Percentiles rank a stretch among this genome's conserved stretches.
phyloP scores from a whole-genome alignment of 2,797 vertebrate species.

The Harpagifer antarcticus region DNA sequence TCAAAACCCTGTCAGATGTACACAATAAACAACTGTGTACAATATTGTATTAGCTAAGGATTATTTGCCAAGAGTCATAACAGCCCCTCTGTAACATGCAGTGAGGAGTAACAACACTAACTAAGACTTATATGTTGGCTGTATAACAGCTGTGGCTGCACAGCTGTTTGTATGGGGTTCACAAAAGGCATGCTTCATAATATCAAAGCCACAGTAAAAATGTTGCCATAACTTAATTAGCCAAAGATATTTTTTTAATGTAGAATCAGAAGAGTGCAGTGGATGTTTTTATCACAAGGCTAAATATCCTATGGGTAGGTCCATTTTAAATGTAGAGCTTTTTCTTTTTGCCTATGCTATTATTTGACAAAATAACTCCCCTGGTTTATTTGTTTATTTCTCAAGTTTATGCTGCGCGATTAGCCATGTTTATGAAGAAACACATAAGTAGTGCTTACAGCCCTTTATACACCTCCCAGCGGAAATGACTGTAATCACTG shows the following conservation, averaged over 20 bases:
- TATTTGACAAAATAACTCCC: neutral
- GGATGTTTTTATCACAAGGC: neutral
- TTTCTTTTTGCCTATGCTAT: neutral
- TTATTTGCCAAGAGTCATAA: neutral
- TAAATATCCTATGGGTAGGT: neutral
- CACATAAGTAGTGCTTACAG: slow-evolving; percentile 19
- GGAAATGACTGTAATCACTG: slow-evolving; percentile 64
- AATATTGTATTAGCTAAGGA: neutral
- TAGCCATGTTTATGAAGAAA: slow-evolving; percentile 57
- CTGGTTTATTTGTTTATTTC: slow-evolving; percentile 2
- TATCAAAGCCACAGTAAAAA: neutral
- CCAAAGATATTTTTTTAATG: neutral
- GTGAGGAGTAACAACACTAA: neutral
- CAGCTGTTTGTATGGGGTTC: slow-evolving; percentile 16
- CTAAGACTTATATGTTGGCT: neutral
- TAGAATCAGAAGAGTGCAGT: neutral
- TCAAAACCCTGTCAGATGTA: neutral
- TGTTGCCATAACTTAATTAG: slow-evolving; percentile 14
- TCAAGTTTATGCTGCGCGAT: slow-evolving; percentile 29
- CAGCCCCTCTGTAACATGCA: neutral
- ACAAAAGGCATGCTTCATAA: slow-evolving; percentile 5
- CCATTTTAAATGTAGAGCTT: neutral
- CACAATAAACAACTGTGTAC: neutral
- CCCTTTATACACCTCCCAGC: slow-evolving; percentile 24
- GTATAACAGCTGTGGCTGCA: slow-evolving; percentile 15